Conservation (phyloP, 2,113 vertebrate species). For the Saccopteryx bilineata region DNA sequence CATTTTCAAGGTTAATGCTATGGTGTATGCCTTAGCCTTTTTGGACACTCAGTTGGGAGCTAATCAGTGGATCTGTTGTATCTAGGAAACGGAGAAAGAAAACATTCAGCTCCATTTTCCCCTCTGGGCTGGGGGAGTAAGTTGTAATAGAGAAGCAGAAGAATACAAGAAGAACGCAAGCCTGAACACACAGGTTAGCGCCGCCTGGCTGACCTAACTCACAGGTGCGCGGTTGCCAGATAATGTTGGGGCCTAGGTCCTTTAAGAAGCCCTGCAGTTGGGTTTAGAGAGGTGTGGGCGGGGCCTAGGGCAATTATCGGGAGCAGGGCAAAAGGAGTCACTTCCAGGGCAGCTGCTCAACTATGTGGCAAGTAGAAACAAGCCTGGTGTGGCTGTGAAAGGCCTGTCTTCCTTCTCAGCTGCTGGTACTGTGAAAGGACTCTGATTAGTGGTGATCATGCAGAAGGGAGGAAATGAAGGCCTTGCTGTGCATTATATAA, state of each 20-base stretch:
- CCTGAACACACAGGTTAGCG: constrained; percentile 57
- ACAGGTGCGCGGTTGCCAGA: constrained; percentile 75
- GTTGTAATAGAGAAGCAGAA: neutral
- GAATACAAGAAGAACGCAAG: constrained; percentile 33
- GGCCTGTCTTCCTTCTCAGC: neutral
- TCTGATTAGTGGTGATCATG: neutral
- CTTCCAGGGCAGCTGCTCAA: constrained; percentile 68
- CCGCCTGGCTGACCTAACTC: constrained; percentile 67
- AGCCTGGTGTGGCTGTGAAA: neutral
- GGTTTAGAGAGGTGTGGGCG: constrained; percentile 57
- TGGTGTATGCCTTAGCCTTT: neutral
- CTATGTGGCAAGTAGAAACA: constrained; percentile 60
- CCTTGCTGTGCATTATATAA: neutral
- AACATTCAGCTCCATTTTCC: constrained; percentile 72
- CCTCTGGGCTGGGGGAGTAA: constrained; percentile 38
- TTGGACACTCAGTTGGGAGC: neutral
- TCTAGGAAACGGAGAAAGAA: constrained; percentile 71
- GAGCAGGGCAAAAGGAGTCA: constrained; percentile 51
- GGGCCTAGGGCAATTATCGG: neutral
- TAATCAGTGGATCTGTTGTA: constrained; percentile 76
- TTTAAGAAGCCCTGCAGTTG: constrained; percentile 43
- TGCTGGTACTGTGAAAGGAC: neutral
- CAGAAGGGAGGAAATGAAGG: neutral
- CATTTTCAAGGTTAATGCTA: neutral
- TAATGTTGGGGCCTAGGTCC: constrained; percentile 65